These are phyloP conservation scores for Sisyra nigra DNA, from an alignment of 2,888 invertebrate genomes.

Conservation along the genomic window DNA sequence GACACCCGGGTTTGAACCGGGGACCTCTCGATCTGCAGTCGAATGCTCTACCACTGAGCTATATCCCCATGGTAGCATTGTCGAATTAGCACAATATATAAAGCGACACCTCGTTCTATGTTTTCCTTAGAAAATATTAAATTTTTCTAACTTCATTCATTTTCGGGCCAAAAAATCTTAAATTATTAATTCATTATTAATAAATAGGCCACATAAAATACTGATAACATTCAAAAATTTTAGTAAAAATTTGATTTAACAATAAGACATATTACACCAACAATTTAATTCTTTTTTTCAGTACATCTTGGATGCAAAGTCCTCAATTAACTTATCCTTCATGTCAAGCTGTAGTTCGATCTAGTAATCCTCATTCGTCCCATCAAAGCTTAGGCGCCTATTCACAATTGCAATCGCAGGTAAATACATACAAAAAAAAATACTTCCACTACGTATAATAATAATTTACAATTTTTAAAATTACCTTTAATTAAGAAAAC, in stretches of 20 bases:
- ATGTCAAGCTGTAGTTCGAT: slow-evolving; percentile 20
- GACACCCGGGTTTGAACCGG: slow-evolving; percentile 11
- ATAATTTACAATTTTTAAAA: neutral
- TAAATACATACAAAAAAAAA: slow-evolving; percentile 6
- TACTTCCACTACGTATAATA: neutral
- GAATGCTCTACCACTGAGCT: slow-evolving; percentile 21
- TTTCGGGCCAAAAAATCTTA: too few species aligned
- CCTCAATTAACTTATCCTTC: slow-evolving; percentile 26
- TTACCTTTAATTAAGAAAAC: neutral
- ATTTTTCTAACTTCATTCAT: too few species aligned
- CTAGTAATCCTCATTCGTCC: slow-evolving; percentile 7
- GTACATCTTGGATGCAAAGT: slow-evolving; percentile 24
- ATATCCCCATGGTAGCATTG: slow-evolving; percentile 15
- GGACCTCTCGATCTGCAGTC: slow-evolving; percentile 10
- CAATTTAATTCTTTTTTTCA: slow-evolving; percentile 13
- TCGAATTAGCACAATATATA: neutral
- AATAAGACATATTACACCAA: neutral
- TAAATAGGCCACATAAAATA: too few species aligned
- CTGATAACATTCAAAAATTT: neutral
- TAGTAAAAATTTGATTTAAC: neutral
- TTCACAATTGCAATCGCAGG: slow-evolving; percentile 14
- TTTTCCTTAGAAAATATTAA: too few species aligned
- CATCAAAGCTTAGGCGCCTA: slow-evolving; percentile 12
- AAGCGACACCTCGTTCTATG: neutral
- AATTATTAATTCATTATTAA: too few species aligned